Evolutionary conservation across 2,113 vertebrate genomes (phyloP).

Genomic region (Rhea americana): DNA sequence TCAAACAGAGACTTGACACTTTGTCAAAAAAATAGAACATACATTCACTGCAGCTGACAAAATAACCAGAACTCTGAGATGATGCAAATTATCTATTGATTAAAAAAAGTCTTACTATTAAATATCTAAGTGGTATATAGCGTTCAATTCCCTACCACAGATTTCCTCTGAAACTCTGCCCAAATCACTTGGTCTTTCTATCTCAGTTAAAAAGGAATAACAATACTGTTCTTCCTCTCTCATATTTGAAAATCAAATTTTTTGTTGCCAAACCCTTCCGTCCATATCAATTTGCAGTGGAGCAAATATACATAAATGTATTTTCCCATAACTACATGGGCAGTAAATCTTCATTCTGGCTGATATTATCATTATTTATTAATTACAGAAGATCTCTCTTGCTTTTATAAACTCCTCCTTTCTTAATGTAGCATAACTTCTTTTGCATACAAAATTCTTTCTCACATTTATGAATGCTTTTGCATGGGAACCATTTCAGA

Average conservation of each 20-base stretch:
- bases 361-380: neutral
- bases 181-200: neutral
- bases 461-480: accelerated
- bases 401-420: neutral
- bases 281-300: neutral
- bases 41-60: neutral
- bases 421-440: neutral
- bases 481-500: neutral
- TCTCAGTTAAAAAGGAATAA: neutral
- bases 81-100: accelerated
- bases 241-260: neutral
- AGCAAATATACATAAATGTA: too few species aligned
- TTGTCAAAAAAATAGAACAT: neutral
- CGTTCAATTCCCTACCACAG: neutral
- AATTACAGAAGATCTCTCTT: neutral
- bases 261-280: neutral
- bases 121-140: neutral
- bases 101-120: neutral
- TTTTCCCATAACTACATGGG: accelerated
- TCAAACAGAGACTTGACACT: neutral
- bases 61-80: neutral
- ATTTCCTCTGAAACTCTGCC: neutral
- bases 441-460: accelerated
- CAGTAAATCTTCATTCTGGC: neutral
- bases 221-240: neutral